Base-by-base conservation (phyloP, 2,888 invertebrate species). In the Caenorhabditis angaria region DNA sequence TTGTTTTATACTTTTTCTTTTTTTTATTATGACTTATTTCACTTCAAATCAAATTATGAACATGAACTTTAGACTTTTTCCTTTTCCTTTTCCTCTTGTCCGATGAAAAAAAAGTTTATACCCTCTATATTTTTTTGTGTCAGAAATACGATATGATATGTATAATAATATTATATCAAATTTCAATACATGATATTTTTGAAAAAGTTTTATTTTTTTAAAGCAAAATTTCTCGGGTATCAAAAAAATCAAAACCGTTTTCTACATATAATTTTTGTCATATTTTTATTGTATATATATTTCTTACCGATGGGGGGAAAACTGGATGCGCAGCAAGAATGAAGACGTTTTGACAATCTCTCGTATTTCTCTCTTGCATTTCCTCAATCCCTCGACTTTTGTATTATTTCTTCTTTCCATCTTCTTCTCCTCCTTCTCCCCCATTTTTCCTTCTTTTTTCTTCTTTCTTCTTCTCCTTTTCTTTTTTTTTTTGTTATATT, bases 281-380 rank as follows among this genome's bases (percentile, higher is more conserved):
- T n/a, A n/a, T n/a, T n/a, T n/a, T n/a, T n/a, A n/a, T n/a, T n/a
- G 18, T 41, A 18, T 41, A 41, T 41, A 41, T 18, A 41, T 41
- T 18, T 41, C 41, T 41, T 41, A 41, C 41, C 41, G 41, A 41
- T 41, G 41, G n/a, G n/a, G n/a, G n/a, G n/a, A 41, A 41, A 41
- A 41, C 41, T 41, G 41, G 41, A 41, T 41, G 41, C 41, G 41
- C 41, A 41, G 18, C 41, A 41, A 41, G 41, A 41, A 41, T 41
- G 41, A 41, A 41, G 41, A 41, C 41, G 41, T 41, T 41, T n/a
- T 41, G 41, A 41, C 41, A 41, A 41, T 41, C 6, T 41, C 41
- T 41, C 41, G 10, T 41, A 41, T 41, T 41, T 41, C 18, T 41
- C 41, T 41, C 41, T 18, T 41, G 41, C 41, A 41, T 41, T 41